These are phyloP conservation scores for Brachyhypopomus occidentalis DNA, from an alignment of 2,113 vertebrate genomes.

Conservation along the genomic window DNA sequence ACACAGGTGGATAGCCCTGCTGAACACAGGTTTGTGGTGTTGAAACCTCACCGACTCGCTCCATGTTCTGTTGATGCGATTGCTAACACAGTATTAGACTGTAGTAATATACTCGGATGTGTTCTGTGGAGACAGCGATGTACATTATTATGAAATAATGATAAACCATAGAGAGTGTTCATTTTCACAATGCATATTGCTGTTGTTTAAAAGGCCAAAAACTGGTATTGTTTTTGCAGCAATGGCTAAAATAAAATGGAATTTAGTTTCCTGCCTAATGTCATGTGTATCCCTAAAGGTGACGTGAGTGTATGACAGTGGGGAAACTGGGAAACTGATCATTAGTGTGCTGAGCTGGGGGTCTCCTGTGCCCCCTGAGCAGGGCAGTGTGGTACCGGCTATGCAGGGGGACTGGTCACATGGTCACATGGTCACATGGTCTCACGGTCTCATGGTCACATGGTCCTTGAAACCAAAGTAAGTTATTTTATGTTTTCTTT, in stretches of 20 bases:
- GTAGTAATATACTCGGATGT: too few species aligned
- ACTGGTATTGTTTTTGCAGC: background rate
- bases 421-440: too few species aligned
- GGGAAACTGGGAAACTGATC: background rate
- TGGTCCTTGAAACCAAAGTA: too few species aligned
- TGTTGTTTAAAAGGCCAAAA: too few species aligned
- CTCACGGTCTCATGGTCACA: background rate
- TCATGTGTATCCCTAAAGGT: background rate
- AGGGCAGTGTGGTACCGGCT: background rate
- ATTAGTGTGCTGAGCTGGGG: constrained; percentile 1
- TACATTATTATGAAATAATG: too few species aligned
- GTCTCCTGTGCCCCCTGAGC: background rate
- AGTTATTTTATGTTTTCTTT: too few species aligned
- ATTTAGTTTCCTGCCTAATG: background rate
- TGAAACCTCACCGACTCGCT: background rate
- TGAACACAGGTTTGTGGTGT: background rate
- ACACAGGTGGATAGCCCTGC: too few species aligned
- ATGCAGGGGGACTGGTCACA: background rate
- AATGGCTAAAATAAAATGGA: background rate
- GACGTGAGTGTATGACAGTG: constrained; percentile 5
- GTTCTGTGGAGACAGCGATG: too few species aligned
- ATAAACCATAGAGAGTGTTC: too few species aligned
- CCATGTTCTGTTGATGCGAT: too few species aligned
- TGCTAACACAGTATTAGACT: too few species aligned
- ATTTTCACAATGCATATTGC: too few species aligned